phyloP scores from a whole-genome alignment of 2,113 vertebrate species.

The Etia nguti region DNA sequence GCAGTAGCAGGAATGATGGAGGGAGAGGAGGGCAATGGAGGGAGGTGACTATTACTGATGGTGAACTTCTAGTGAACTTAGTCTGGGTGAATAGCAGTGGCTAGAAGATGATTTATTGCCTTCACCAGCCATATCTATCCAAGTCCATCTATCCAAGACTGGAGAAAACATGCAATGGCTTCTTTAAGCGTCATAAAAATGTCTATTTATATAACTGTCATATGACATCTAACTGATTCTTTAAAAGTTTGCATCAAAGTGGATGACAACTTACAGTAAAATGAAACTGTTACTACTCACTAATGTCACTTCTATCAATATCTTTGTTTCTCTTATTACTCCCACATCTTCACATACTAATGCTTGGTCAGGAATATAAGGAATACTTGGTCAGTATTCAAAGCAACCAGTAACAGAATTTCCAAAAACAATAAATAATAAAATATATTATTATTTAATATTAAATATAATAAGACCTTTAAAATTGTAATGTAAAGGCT shows the following conservation, averaged over 20 bases:
- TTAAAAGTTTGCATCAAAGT: not conserved
- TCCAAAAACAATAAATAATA: not conserved
- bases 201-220: not conserved
- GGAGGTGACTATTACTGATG: not conserved
- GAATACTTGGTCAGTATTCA: not conserved
- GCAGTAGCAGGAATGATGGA: not conserved
- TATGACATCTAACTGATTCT: not conserved
- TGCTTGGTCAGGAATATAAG: not conserved
- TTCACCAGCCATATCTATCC: not conserved
- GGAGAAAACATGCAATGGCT: not conserved
- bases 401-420: not conserved
- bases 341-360: not conserved
- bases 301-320: not conserved
- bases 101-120: not conserved
- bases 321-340: not conserved
- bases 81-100: not conserved
- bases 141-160: not conserved
- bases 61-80: slow-evolving; percentile 54
- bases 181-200: not conserved
- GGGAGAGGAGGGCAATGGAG: not conserved
- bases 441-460: not conserved
- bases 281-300: not conserved
- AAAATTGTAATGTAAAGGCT: no score
- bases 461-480: not conserved
- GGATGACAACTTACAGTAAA: not conserved